These are phyloP conservation scores for Phainopepla nitens DNA, from an alignment of 2,113 vertebrate genomes.

Conservation along the genomic window DNA sequence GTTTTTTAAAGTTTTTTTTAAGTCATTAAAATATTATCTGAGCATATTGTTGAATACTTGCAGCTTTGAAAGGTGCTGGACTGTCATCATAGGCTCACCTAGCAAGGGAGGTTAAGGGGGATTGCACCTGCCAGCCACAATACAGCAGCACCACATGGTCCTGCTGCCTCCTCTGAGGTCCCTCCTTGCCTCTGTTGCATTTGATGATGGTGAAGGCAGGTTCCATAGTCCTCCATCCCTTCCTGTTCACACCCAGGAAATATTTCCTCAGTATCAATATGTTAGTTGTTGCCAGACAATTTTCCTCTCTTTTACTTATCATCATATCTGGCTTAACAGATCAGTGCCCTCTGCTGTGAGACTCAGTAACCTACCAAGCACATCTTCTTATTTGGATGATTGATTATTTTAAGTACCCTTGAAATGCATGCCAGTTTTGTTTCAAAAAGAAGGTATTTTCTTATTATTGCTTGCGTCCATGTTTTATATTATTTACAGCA, in stretches of 20 bases:
- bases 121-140: not conserved
- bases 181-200: not conserved
- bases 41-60: not conserved
- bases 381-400: not conserved
- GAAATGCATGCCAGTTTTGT: not conserved
- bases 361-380: not conserved
- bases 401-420: not conserved
- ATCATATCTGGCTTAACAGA: not conserved
- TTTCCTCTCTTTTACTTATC: not conserved
- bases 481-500: not conserved
- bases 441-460: not conserved
- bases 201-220: not conserved
- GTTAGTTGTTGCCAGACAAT: not conserved
- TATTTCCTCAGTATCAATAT: not conserved
- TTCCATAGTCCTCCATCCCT: rapidly evolving
- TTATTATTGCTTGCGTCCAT: not conserved
- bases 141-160: not conserved
- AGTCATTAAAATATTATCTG: constrained; percentile 22
- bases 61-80: not conserved
- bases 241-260: not conserved
- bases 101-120: not conserved
- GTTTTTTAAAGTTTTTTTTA: not conserved
- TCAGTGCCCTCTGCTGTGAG: not conserved
- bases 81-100: not conserved
- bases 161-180: not conserved